Base-by-base conservation (phyloP, 2,113 vertebrate species). In the Polyodon spathula region DNA sequence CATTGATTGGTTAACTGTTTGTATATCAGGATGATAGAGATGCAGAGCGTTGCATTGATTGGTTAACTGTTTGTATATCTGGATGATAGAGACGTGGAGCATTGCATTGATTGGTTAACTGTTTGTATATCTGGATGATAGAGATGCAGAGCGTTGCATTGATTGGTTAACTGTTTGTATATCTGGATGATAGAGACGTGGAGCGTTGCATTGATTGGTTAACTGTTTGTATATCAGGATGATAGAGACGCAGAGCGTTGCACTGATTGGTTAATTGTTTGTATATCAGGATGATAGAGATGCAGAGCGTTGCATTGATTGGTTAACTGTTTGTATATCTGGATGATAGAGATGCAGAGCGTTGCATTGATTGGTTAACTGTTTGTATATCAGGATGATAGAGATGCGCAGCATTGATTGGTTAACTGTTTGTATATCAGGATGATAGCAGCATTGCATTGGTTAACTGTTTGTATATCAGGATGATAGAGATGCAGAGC, bases 1-100 rank as follows among this genome's bases (percentile, higher is more conserved):
- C n/a, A n/a, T n/a, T n/a, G n/a, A n/a, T n/a, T n/a, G n/a, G 56
- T 61, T 67, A 74, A 69, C 65, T 70, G 58, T 59, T 68, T 54
- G 51, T 63, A 59, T 56, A 58, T 64, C 60, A 53, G 43, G 15
- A 59, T 59, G 62, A 37, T 57, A 43, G 67, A 50, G 15, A 50
- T 2, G 14, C n/a, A n/a, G n/a, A n/a, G n/a, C n/a, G n/a, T n/a
- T n/a, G n/a, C n/a, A n/a, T n/a, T n/a, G n/a, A n/a, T n/a, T n/a
- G n/a, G 56, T 61, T 67, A 74, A 69, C 65, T 70, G 58, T 59
- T 68, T 54, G 51, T 63, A 59, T 56, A 58, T 64, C 60, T 56
- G 43, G 15, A 59, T 59, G 62, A 37, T 57, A 43, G 67, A 50
- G 15, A 50, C 9, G 14, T n/a, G n/a, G n/a, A n/a, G n/a, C n/a